Conservation (phyloP, 2,113 vertebrate genomes). For the Chaetura pelagica region DNA sequence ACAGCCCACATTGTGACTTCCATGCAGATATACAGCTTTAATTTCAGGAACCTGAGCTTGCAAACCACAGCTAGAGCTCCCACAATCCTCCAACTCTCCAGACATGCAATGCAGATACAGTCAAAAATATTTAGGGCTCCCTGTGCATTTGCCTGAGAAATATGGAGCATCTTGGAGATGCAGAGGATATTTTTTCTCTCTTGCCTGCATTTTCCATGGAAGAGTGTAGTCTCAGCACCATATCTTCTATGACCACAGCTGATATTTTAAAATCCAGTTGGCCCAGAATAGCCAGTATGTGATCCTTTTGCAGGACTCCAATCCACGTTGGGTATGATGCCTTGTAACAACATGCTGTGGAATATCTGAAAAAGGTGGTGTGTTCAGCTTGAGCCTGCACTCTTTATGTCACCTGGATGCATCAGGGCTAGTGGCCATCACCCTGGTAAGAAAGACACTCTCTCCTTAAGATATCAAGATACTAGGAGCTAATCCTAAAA, state of each 20-base stretch:
- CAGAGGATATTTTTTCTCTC: not conserved
- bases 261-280: not conserved
- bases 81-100: fast-evolving
- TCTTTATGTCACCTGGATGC: fast-evolving
- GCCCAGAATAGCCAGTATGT: not conserved
- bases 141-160: not conserved
- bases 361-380: not conserved
- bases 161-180: not conserved
- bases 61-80: not conserved
- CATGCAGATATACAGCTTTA: not conserved
- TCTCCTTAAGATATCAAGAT: not conserved
- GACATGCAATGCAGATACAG: not conserved
- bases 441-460: not conserved
- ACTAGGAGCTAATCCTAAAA: not conserved
- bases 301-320: not conserved
- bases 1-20: fast-evolving
- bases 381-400: not conserved
- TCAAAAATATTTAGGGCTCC: not conserved
- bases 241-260: not conserved
- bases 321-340: fast-evolving
- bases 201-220: not conserved
- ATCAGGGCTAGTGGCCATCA: not conserved
- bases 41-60: not conserved
- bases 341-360: fast-evolving
- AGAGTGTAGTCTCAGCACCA: not conserved